phyloP scores from a whole-genome alignment of 2,113 vertebrate species.

The Azemiops feae region DNA sequence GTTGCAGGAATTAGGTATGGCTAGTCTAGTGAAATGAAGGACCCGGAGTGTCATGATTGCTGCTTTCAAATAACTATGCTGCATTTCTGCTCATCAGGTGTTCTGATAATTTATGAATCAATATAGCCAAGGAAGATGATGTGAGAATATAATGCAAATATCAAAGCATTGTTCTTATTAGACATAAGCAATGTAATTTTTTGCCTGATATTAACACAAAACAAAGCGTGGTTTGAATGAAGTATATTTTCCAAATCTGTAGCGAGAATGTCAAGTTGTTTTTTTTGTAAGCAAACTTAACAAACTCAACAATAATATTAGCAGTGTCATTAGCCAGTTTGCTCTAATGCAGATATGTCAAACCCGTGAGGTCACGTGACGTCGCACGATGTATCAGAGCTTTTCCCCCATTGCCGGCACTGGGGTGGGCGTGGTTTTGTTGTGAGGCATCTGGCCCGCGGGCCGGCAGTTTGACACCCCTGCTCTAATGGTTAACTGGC shows the following conservation, averaged over 20 bases:
- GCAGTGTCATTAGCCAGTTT: not conserved
- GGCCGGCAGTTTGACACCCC: too few relatives aligned
- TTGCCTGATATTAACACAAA: slow-evolving; percentile 1
- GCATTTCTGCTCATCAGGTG: slow-evolving; percentile 33
- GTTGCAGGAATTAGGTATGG: too few relatives aligned
- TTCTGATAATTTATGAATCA: slow-evolving; percentile 36
- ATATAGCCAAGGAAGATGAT: slow-evolving; percentile 5
- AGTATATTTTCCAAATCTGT: slow-evolving; percentile 27
- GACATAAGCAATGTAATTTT: slow-evolving; percentile 35
- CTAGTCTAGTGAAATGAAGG: too few relatives aligned
- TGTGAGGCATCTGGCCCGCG: too few relatives aligned
- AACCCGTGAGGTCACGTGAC: too few relatives aligned
- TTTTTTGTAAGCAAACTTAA: not conserved
- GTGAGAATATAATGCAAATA: slow-evolving; percentile 6
- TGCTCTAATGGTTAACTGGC: not conserved
- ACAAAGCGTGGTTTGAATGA: not conserved
- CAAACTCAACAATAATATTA: not conserved
- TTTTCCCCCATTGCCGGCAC: too few relatives aligned
- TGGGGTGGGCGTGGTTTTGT: too few relatives aligned
- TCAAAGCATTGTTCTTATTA: slow-evolving; percentile 28
- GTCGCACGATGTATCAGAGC: too few relatives aligned
- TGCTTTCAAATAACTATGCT: not conserved
- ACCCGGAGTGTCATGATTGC: not conserved
- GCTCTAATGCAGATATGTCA: not conserved
- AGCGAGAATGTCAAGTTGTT: slow-evolving; percentile 25